These are phyloP conservation scores for Pseudomyrmex gracilis DNA, from an alignment of 1,140 invertebrate genomes.

Conservation along the genomic window DNA sequence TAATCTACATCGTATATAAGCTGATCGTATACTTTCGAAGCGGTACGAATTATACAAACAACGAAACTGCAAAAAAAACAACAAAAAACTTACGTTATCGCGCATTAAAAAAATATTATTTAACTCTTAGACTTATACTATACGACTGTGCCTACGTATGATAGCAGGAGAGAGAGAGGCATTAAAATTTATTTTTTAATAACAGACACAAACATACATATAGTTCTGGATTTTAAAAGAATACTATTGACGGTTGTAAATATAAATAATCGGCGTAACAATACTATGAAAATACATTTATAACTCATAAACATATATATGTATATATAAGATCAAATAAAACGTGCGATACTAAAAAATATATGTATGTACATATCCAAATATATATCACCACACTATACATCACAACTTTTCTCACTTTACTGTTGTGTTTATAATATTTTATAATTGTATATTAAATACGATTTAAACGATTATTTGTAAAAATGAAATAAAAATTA, in stretches of 20 bases:
- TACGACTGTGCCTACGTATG: background rate
- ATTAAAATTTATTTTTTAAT: constrained; percentile 38
- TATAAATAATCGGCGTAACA: background rate
- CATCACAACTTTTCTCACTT: constrained; percentile 9
- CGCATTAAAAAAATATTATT: constrained; percentile 17
- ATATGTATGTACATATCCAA: background rate
- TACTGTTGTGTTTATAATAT: background rate
- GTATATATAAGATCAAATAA: constrained; percentile 1
- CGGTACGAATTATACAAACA: constrained; percentile 30
- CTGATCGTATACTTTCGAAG: background rate
- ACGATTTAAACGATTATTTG: background rate
- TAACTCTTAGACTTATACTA: constrained; percentile 30
- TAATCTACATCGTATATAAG: constrained; percentile 6
- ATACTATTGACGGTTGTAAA: constrained; percentile 5
- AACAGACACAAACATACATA: constrained; percentile 4
- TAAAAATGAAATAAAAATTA: constrained; percentile 9
- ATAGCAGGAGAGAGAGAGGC: background rate
- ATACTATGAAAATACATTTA: constrained; percentile 19
- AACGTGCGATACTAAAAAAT: background rate
- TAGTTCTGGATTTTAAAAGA: background rate
- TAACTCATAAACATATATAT: background rate
- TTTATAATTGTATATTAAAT: constrained; percentile 3
- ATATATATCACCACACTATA: background rate
- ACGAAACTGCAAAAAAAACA: constrained; percentile 43
- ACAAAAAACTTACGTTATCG: constrained; percentile 4